These are phyloP conservation scores for Leptinotarsa undecemlineata DNA, from an alignment of 1,140 invertebrate genomes.

Conservation along the genomic window DNA sequence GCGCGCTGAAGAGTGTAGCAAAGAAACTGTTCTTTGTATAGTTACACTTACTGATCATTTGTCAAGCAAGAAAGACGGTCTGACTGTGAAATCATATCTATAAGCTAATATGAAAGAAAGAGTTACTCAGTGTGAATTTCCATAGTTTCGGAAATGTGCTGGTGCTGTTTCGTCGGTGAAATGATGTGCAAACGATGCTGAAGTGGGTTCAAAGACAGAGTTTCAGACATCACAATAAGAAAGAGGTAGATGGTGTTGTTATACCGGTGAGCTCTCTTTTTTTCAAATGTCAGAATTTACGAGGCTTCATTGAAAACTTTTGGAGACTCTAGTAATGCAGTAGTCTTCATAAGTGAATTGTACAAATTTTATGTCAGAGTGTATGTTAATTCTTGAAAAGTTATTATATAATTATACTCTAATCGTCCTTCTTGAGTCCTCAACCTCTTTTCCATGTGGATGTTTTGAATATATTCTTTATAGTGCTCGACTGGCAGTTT, in stretches of 20 bases:
- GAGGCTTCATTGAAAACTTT: too few relatives aligned
- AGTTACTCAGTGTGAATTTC: slow-evolving; percentile 16
- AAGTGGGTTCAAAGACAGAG: slow-evolving; percentile 47
- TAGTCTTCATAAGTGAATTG: too few relatives aligned
- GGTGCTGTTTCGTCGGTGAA: not conserved
- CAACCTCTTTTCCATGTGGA: too few relatives aligned
- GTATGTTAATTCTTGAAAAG: too few relatives aligned
- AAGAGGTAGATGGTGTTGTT: slow-evolving; percentile 25
- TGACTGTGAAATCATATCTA: slow-evolving; percentile 3
- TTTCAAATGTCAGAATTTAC: too few relatives aligned
- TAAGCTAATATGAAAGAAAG: slow-evolving; percentile 12
- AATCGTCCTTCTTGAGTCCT: too few relatives aligned
- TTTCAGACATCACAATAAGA: slow-evolving; percentile 31
- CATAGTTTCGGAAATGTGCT: not conserved
- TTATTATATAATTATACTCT: too few relatives aligned
- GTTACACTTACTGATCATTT: slow-evolving; percentile 36
- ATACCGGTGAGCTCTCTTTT: slow-evolving; percentile 29
- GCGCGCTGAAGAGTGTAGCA: slow-evolving; percentile 17
- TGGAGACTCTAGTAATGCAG: too few relatives aligned
- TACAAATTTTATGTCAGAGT: too few relatives aligned
- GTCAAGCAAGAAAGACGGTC: slow-evolving; percentile 26
- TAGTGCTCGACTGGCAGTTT: too few relatives aligned
- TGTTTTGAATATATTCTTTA: too few relatives aligned
- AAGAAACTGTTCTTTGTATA: slow-evolving; percentile 31
- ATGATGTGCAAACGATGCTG: slow-evolving; percentile 34